Conservation (phyloP, 2,113 vertebrate genomes). For the Hippocampus zosterae region DNA sequence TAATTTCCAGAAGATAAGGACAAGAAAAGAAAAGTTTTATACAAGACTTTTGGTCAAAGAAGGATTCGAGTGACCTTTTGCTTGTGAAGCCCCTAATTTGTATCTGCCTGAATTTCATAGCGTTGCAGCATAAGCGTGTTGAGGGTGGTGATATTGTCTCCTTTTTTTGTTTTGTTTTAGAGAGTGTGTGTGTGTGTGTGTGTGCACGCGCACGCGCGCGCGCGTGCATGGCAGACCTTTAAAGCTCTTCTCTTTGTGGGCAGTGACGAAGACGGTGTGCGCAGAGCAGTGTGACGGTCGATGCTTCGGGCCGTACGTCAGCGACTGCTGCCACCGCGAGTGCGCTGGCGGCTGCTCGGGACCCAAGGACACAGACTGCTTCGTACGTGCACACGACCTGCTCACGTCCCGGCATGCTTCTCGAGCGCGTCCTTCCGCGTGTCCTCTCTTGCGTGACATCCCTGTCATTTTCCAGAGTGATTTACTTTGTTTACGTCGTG, state of each 20-base stretch:
- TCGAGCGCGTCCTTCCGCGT: background rate
- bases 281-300: constrained; percentile 95
- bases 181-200: too few species aligned
- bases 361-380: constrained; percentile 96
- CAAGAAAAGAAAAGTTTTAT: constrained; percentile 12
- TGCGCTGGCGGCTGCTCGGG: constrained; percentile 93
- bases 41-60: background rate
- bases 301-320: constrained; percentile 93
- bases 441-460: constrained; percentile 26
- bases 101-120: constrained; percentile 1
- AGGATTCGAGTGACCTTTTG: constrained; percentile 25
- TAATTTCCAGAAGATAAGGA: constrained; percentile 17
- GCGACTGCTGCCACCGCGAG: constrained; percentile 93
- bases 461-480: constrained; percentile 15
- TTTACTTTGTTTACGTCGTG: constrained; percentile 51
- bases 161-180: constrained; percentile 1
- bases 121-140: constrained; percentile 1
- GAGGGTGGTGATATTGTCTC: constrained; percentile 37
- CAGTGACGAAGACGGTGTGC: constrained; percentile 95
- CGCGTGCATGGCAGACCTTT: constrained; percentile 38
- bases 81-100: constrained; percentile 13
- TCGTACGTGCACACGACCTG: constrained; percentile 72
- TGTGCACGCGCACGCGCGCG: background rate
- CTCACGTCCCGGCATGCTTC: background rate
- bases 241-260: constrained; percentile 31